phyloP scores from a whole-genome alignment of 2,888 invertebrate genomes.

The Patella caerulea region DNA sequence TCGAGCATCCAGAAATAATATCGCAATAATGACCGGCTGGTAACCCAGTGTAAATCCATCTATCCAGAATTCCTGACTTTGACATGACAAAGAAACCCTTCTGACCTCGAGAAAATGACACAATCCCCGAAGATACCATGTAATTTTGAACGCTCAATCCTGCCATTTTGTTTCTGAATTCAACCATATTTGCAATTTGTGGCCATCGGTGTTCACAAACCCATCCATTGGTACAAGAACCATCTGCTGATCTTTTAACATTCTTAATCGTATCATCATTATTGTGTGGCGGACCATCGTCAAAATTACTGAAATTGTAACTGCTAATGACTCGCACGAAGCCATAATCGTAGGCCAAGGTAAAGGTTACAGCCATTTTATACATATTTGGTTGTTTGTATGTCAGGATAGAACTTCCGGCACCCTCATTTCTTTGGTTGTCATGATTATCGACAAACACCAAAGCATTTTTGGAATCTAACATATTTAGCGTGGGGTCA shows the following conservation, averaged over 20 bases:
- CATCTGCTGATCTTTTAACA: conserved; percentile 14
- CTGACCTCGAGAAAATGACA: conserved; percentile 49
- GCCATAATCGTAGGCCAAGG: conserved; percentile 77
- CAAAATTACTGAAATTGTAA: conserved; percentile 74
- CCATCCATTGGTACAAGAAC: conserved; percentile 41
- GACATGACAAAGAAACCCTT: conserved; percentile 49
- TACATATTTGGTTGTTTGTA: conserved; percentile 54
- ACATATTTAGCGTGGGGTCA: conserved; percentile 54
- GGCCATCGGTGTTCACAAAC: conserved; percentile 54
- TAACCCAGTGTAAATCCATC: too few relatives aligned
- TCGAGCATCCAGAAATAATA: too few relatives aligned
- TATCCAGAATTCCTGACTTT: conserved; percentile 18
- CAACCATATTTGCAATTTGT: conserved; percentile 50
- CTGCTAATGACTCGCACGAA: conserved; percentile 88
- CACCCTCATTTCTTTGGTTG: conserved; percentile 78
- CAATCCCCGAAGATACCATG: conserved; percentile 48
- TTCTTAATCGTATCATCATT: conserved; percentile 22
- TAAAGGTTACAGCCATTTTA: conserved; percentile 82
- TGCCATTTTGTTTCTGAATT: conserved; percentile 42
- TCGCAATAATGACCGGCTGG: too few relatives aligned
- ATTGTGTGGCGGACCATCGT: conserved; percentile 10
- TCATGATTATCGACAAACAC: conserved; percentile 94
- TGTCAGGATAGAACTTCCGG: conserved; percentile 48
- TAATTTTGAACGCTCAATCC: conserved; percentile 37
- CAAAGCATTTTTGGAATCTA: conserved; percentile 74